phyloP scores from a whole-genome alignment of 2,113 vertebrate genomes.

The Crotalus horridus region DNA sequence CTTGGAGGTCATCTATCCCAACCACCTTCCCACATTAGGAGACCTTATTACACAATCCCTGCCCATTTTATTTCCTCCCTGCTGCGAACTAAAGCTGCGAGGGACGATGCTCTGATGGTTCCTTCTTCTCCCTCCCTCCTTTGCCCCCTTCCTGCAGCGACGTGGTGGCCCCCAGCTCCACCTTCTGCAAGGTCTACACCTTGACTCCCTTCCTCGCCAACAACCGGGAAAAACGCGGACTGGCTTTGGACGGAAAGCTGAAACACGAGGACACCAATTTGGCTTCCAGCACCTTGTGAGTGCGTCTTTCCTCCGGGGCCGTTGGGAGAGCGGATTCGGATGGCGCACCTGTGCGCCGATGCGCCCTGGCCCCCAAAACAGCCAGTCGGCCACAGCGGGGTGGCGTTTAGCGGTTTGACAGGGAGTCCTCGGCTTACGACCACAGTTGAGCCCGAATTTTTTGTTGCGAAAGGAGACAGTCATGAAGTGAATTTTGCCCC shows the following conservation, averaged over 20 bases:
- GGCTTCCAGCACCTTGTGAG: constrained; percentile 95
- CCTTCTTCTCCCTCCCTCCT: too few relatives aligned
- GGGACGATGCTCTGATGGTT: too few relatives aligned
- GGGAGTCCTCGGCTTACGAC: too few relatives aligned
- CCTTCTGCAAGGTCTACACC: constrained; percentile 95
- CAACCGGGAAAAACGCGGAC: constrained; percentile 92
- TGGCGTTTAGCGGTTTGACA: not conserved
- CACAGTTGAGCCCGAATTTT: too few relatives aligned
- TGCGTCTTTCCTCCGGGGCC: rapidly evolving
- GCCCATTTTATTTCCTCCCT: not conserved
- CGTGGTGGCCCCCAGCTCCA: constrained; percentile 87
- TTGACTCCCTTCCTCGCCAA: constrained; percentile 91
- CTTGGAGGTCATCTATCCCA: not conserved
- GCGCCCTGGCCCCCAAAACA: too few relatives aligned
- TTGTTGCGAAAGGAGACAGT: too few relatives aligned
- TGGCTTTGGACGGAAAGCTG: constrained; percentile 91
- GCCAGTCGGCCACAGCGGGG: rapidly evolving
- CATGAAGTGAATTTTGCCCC: too few relatives aligned
- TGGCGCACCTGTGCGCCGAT: too few relatives aligned
- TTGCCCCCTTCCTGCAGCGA: constrained; percentile 70
- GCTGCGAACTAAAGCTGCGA: not conserved
- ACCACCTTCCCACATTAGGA: not conserved
- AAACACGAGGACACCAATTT: constrained; percentile 97
- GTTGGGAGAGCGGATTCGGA: not conserved
- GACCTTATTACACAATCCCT: not conserved